These are phyloP conservation scores for Lepeophtheirus nordmannii DNA, from an alignment of 2,888 invertebrate species.

Conservation along the genomic window DNA sequence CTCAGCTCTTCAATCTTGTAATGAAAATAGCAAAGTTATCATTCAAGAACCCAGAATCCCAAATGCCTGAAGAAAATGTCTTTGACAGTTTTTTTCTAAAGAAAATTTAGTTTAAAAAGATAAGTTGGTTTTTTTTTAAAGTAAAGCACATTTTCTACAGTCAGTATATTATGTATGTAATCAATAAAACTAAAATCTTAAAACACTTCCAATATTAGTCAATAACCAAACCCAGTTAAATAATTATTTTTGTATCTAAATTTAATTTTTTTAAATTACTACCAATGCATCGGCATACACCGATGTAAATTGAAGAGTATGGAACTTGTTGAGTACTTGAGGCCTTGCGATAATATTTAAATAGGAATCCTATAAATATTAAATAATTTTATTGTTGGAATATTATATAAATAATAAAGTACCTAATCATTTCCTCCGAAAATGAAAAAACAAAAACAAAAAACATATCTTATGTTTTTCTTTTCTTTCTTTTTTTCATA, in stretches of 20 bases:
- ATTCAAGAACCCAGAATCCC: too few relatives aligned
- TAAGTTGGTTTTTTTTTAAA: too few relatives aligned
- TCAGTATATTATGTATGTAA: not conserved
- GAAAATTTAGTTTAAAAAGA: too few relatives aligned
- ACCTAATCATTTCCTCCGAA: too few relatives aligned
- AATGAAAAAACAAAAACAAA: too few relatives aligned
- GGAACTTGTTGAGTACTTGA: slow-evolving; percentile 30
- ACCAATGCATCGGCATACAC: slow-evolving; percentile 3
- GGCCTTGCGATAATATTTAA: slow-evolving; percentile 32
- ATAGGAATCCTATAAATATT: slow-evolving; percentile 30
- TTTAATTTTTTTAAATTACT: not conserved
- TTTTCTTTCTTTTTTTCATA: too few relatives aligned
- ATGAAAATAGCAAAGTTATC: too few relatives aligned
- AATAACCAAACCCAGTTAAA: not conserved
- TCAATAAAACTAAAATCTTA: slow-evolving; percentile 24
- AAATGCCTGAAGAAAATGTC: too few relatives aligned
- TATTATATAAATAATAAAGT: not conserved
- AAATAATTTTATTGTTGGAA: not conserved
- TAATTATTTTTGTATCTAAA: not conserved
- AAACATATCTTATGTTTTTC: too few relatives aligned
- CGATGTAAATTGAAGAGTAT: slow-evolving; percentile 25
- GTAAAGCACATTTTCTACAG: too few relatives aligned
- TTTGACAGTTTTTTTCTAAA: too few relatives aligned
- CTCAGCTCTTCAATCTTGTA: too few relatives aligned
- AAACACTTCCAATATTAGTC: not conserved